phyloP scores from a whole-genome alignment of 1,140 invertebrate species.

The Planococcus citri region DNA sequence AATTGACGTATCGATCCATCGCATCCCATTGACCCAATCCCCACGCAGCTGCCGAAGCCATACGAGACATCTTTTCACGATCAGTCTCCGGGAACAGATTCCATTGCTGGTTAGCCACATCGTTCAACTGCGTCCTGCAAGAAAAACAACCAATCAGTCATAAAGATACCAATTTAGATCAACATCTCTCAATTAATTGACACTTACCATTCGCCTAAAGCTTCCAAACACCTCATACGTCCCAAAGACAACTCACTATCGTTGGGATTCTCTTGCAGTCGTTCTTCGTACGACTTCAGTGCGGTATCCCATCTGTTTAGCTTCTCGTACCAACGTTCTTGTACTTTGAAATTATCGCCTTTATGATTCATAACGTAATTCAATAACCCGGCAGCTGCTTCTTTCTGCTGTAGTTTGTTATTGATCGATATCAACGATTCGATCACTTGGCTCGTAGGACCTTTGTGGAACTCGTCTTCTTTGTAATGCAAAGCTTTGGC shows the following conservation, averaged over 20 bases:
- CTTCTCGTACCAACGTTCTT: constrained; percentile 98
- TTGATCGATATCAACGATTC: constrained; percentile 94
- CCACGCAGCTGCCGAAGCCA: constrained; percentile 91
- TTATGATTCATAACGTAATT: constrained; percentile 79
- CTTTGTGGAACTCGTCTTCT: constrained; percentile 84
- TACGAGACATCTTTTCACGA: constrained; percentile 70
- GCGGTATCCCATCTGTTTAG: constrained; percentile 98
- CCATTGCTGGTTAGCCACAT: constrained; percentile 66
- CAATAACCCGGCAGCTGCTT: constrained; percentile 81
- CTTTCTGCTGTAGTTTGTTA: constrained; percentile 96
- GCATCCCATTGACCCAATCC: constrained; percentile 82
- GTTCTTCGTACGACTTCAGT: constrained; percentile 66
- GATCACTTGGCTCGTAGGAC: constrained; percentile 64
- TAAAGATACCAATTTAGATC: too few species aligned
- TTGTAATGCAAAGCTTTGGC: constrained; percentile 98
- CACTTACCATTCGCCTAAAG: constrained; percentile 87
- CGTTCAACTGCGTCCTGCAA: constrained; percentile 49
- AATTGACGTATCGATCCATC: constrained; percentile 76
- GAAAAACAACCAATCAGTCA: too few species aligned
- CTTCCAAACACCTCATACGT: constrained; percentile 92
- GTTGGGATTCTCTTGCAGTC: constrained; percentile 39
- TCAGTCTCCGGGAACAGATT: constrained; percentile 50
- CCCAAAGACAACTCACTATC: constrained; percentile 78
- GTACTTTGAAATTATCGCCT: constrained; percentile 58
- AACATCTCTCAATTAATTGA: constrained; percentile 30